Base-by-base conservation (phyloP, 1,140 invertebrate genomes). In the Drosophila sucinea region DNA sequence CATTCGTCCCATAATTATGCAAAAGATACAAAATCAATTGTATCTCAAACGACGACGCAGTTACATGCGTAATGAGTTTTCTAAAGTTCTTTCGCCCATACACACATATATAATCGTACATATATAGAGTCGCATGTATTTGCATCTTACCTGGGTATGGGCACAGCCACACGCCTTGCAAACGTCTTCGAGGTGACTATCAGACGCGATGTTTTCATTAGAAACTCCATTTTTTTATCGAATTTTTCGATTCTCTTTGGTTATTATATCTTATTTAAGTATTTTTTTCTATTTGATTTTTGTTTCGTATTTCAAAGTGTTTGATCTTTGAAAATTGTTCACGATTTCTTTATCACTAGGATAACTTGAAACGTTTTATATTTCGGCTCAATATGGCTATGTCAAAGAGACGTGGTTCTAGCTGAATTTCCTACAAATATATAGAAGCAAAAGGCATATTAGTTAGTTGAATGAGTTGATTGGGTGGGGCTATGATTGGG, bases 131-230 rank as follows among this genome's bases (percentile, higher is more conserved):
- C 4, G 30, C 4, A 30, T 73, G 62, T 69, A 84, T 85, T 57
- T 78, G 63, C 40, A 61, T 70, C 38, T 89, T 91, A 91, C 90
- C 90, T 91, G 85, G 90, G 90, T 79, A 91, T 91, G 44, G 90
- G 90, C 57, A 91, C 84, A 64, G 87, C 76, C 69, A 91, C 90
- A 80, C 90, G 90, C 41, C 90, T 71, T 38, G 90, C 79, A 58
- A 90, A 90, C 73, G 87, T 91, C 74, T 91, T 89, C 66, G 84
- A 79, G 60, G 73, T 80, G 70, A 91, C 80, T 79, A 91, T 91
- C 67, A 91, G 68, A 56, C 90, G 87, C 70, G 90, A 91, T 64
- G 90, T 91, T 91, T 91, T 91, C 70, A 91, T 85, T 79, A 91
- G 71, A 72, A 91, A 91, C 73, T 91, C 90, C 90, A 91, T 91